Evolutionary conservation across 1,140 invertebrate genomes (phyloP).

Genomic region (Liolophura sinensis): DNA sequence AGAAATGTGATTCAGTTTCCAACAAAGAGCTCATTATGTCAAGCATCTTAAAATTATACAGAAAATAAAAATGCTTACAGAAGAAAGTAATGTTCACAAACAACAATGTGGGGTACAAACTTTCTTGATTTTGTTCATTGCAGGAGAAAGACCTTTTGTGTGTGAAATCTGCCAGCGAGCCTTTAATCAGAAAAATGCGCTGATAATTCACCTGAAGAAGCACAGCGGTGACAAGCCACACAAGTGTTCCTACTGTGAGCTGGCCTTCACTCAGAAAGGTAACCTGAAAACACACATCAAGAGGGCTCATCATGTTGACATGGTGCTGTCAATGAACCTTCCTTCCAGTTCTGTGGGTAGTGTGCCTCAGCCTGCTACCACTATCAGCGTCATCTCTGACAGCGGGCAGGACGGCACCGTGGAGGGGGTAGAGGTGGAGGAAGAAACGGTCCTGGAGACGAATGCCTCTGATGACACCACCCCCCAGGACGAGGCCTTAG

Average conservation of each 20-base stretch:
- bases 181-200: constrained; percentile 79
- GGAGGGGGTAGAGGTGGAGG: constrained; percentile 5
- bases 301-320: constrained; percentile 60
- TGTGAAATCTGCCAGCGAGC: constrained; percentile 91
- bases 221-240: constrained; percentile 81
- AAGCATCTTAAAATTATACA: no score
- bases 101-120: no score
- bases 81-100: no score
- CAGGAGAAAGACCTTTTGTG: constrained; percentile 80
- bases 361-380: not conserved
- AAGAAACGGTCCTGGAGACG: constrained; percentile 11
- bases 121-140: constrained; percentile 11
- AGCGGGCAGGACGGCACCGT: no score
- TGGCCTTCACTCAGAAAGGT: constrained; percentile 72
- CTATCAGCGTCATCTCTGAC: not conserved
- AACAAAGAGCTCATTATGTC: no score
- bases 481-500: constrained; percentile 24
- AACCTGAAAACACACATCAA: constrained; percentile 68
- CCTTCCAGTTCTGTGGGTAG: constrained; percentile 11
- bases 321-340: constrained; percentile 52
- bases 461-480: not conserved
- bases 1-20: no score
- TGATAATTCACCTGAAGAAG: constrained; percentile 60
- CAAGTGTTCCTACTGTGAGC: constrained; percentile 79
- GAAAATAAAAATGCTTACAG: no score